Evolutionary conservation across 2,797 vertebrate genomes (phyloP).

Genomic region (Typhlichthys subterraneus): DNA sequence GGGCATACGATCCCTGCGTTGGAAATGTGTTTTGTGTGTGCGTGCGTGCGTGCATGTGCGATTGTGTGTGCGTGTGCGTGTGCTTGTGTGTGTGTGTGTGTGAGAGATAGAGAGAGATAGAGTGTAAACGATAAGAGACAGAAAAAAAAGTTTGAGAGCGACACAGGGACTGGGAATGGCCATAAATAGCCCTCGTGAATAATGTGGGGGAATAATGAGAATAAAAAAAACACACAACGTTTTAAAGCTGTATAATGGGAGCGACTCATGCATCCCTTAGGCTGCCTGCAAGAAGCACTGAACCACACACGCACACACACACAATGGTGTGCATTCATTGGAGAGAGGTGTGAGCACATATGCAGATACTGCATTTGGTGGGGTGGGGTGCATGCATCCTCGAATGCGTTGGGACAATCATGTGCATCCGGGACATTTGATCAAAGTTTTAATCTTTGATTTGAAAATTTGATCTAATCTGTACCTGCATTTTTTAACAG

Average conservation of each 20-base stretch:
- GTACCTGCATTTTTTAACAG: too few relatives aligned
- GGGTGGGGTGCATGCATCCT: too few relatives aligned
- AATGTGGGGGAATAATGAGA: slow-evolving; percentile 38
- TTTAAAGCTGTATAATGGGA: slow-evolving; percentile 12
- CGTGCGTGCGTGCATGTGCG: slow-evolving; percentile 5
- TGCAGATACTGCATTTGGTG: slow-evolving; percentile 20
- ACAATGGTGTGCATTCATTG: slow-evolving; percentile 15
- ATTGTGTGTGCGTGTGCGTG: background rate
- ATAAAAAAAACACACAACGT: background rate
- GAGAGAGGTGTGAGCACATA: slow-evolving; percentile 26
- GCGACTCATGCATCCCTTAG: slow-evolving; percentile 6
- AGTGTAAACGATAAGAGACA: background rate
- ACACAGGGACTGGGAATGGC: slow-evolving; percentile 28
- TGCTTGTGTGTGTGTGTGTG: background rate
- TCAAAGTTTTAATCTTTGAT: too few relatives aligned
- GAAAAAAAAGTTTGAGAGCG: slow-evolving; percentile 22
- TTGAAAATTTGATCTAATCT: too few relatives aligned
- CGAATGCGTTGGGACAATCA: too few relatives aligned
- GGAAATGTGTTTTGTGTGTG: background rate
- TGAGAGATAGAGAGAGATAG: background rate
- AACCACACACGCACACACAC: slow-evolving; percentile 14
- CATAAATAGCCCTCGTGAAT: slow-evolving; percentile 50
- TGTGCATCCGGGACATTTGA: too few relatives aligned
- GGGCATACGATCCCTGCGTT: background rate
- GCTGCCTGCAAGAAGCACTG: slow-evolving; percentile 9